A percentile compares a stretch with the other conserved stretches of the same genome.
Conservation (phyloP, 1,140 invertebrate genomes). For the Drosophila paulistorum region DNA sequence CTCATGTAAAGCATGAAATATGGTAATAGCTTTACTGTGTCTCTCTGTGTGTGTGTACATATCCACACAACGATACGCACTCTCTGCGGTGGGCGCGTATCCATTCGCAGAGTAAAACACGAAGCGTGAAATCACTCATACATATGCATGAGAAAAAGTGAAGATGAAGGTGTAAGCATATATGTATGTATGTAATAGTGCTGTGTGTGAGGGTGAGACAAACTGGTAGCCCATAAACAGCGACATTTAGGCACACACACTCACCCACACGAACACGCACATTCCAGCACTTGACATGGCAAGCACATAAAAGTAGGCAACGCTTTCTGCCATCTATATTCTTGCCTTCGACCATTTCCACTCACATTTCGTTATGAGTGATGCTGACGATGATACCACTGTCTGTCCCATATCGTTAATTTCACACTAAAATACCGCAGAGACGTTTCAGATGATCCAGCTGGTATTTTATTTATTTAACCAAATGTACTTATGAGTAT, state of each 20-base stretch:
- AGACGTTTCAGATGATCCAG: constrained; percentile 33
- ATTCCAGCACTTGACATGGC: constrained; percentile 9
- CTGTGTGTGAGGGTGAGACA: constrained; percentile 7
- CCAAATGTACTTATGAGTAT: not conserved
- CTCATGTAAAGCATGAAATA: constrained; percentile 74
- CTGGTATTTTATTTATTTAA: constrained; percentile 52
- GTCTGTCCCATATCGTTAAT: constrained; percentile 35
- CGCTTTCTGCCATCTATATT: constrained; percentile 21
- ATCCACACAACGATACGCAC: not conserved
- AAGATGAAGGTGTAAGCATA: constrained; percentile 30
- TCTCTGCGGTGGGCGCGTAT: constrained; percentile 21
- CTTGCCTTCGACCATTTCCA: constrained; percentile 9
- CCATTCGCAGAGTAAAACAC: constrained; percentile 31
- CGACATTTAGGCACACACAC: constrained; percentile 51
- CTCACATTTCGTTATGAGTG: constrained; percentile 15
- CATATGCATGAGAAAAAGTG: constrained; percentile 40
- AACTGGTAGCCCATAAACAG: constrained; percentile 60
- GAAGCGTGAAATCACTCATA: constrained; percentile 56
- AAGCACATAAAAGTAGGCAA: constrained; percentile 54
- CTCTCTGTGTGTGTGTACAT: constrained; percentile 1
- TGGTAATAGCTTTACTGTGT: constrained; percentile 59
- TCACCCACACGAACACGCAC: constrained; percentile 22
- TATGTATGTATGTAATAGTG: constrained; percentile 10
- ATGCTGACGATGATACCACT: constrained; percentile 15
- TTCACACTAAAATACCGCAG: constrained; percentile 59